Base-by-base conservation (phyloP, 2,888 invertebrate species). In the Pollenia griseotomentosa region DNA sequence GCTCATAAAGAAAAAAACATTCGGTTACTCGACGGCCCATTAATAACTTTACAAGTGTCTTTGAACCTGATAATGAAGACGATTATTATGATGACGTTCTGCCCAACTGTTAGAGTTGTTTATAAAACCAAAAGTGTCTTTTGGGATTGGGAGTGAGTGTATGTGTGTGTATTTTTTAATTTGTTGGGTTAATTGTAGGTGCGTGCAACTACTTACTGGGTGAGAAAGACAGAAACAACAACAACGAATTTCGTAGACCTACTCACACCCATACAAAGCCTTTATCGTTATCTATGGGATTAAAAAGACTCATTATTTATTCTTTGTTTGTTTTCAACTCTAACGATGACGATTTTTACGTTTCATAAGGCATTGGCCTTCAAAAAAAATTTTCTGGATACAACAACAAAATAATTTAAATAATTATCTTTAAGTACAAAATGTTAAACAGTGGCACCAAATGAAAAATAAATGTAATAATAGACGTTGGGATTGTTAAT, bases 291-390 rank as follows among this genome's bases (percentile, higher is more conserved):
- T 55, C 10, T 19, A 14, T 53, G 48, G 10, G 19, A 59, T 51
- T 68, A n/a, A 42, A 48, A 59, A 42, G 59, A 14, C 42, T 79
- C 40, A 48, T 68, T 79, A 51, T 51, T 48, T 51, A 40, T 57
- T 66, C 23, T 40, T 61, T 51, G 68, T 61, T 61, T 19, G 16
- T 12, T 42, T 48, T 53, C 12, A 11, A 16, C 55, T 2, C 53
- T 44, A 70, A 61, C 12, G 71, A 63, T 80, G 80, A 80, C 44
- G 80, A 44, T 71, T 71, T 53, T 80, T 46, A 63, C 63, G 12
- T 71, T 57, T 68, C n/a, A 6, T 44, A 71, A 44, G 71, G 16
- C 80, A 80, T 53, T 63, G 61, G 61, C 61, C 77, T 65, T 57
- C 44, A 73, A 73, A 33, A 40, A 33, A 10, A n/a, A 10, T 10